Percentiles rank a stretch among this genome's conserved stretches.
These are phyloP conservation scores for Halotydeus destructor DNA, from an alignment of 1,140 invertebrate genomes.

Conservation along the genomic window DNA sequence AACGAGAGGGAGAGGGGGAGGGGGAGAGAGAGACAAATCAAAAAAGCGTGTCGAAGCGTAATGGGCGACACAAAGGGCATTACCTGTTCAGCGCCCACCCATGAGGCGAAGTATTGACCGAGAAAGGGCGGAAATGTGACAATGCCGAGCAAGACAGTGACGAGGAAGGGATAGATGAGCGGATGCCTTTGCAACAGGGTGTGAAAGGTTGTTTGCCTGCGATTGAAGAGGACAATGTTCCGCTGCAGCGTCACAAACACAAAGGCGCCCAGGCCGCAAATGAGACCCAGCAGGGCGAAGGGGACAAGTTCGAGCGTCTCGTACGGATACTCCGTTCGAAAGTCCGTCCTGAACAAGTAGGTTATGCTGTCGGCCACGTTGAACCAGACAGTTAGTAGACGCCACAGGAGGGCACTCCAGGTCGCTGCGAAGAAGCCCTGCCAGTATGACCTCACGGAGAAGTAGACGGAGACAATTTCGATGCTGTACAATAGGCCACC, in stretches of 20 bases:
- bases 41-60: too few relatives aligned
- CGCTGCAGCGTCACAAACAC: constrained; percentile 81
- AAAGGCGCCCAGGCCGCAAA: constrained; percentile 68
- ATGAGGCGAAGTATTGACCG: constrained; percentile 14
- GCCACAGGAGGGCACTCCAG: constrained; percentile 82
- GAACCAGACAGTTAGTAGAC: constrained; percentile 81
- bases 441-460: constrained; percentile 96
- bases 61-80: neutral
- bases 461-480: constrained; percentile 95
- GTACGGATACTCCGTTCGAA: constrained; percentile 89
- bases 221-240: constrained; percentile 81
- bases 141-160: constrained; percentile 12
- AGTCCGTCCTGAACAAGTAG: constrained; percentile 82
- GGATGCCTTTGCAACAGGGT: constrained; percentile 75
- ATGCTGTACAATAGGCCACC: constrained; percentile 90
- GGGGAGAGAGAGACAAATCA: too few relatives aligned
- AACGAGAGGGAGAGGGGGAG: too few relatives aligned
- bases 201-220: constrained; percentile 75
- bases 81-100: constrained; percentile 1
- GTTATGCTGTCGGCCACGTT: constrained; percentile 81
- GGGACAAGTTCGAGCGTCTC: constrained; percentile 91
- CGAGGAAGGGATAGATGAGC: constrained; percentile 13
- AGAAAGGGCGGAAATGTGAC: constrained; percentile 14
- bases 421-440: constrained; percentile 93
- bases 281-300: constrained; percentile 72